Evolutionary conservation across 2,888 invertebrate genomes (phyloP).

Genomic region (Amiota mariae): DNA sequence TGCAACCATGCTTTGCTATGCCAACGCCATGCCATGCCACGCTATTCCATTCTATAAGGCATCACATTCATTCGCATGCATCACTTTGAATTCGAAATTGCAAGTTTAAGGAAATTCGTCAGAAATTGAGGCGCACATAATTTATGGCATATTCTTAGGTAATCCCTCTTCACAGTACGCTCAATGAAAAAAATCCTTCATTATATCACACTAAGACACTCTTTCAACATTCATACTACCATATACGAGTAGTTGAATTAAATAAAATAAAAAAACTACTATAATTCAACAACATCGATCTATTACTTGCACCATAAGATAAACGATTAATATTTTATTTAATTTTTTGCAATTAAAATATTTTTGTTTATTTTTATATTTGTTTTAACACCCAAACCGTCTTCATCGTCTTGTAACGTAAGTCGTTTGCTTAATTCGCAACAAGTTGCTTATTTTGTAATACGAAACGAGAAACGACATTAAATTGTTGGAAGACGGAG

Average conservation of each 20-base stretch:
- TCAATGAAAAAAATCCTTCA: no score
- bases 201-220: no score
- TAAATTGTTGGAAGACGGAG: background rate
- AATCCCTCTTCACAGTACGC: background rate
- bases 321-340: no score
- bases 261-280: no score
- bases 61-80: background rate
- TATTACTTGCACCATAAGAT: no score
- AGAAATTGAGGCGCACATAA: slow-evolving; percentile 27
- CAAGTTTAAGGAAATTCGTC: slow-evolving; percentile 18
- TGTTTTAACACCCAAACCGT: background rate
- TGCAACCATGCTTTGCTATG: no score
- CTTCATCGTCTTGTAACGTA: background rate
- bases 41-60: background rate
- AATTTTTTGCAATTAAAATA: background rate
- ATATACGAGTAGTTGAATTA: no score
- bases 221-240: no score
- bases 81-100: background rate
- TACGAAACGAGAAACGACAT: background rate
- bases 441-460: slow-evolving; percentile 17
- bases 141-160: slow-evolving; percentile 8
- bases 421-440: background rate
- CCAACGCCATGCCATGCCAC: no score
- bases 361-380: background rate
- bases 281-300: no score